phyloP scores from a whole-genome alignment of 2,797 vertebrate species.

The Anomalospiza imberbis region DNA sequence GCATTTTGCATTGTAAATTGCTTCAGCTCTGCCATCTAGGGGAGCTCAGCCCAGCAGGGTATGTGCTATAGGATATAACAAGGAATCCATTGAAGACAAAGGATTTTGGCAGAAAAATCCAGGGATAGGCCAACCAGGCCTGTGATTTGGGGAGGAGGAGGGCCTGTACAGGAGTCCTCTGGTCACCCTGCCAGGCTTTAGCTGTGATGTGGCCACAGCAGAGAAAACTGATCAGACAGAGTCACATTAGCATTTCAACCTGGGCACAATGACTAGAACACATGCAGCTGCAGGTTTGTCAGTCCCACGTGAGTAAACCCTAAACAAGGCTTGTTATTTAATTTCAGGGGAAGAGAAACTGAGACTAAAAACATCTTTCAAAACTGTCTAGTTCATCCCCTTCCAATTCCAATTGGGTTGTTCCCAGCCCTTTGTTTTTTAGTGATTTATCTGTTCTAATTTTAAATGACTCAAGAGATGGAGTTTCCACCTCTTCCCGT shows the following conservation, averaged over 20 bases:
- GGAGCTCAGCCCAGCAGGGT: slow-evolving; percentile 29
- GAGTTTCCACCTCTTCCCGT: slow-evolving; percentile 56
- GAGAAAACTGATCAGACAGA: background rate
- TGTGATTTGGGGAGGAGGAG: background rate
- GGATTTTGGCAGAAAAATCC: background rate
- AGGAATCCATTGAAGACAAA: background rate
- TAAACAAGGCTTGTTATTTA: background rate
- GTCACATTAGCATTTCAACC: slow-evolving; percentile 44
- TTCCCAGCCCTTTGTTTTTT: slow-evolving; percentile 2
- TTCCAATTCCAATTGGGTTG: background rate
- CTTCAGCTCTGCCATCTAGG: slow-evolving; percentile 50
- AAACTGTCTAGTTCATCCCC: background rate
- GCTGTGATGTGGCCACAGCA: background rate
- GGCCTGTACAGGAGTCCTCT: background rate
- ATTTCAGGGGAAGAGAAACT: slow-evolving; percentile 14
- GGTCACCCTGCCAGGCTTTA: background rate
- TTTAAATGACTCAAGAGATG: slow-evolving; percentile 57
- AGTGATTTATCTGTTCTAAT: slow-evolving; percentile 49
- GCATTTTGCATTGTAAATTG: slow-evolving; percentile 11
- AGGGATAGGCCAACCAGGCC: background rate
- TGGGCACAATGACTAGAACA: background rate
- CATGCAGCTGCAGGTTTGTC: slow-evolving; percentile 30
- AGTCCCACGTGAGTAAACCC: background rate
- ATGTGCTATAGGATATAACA: background rate
- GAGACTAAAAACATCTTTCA: background rate